These are phyloP conservation scores for Echinarachnius parma DNA, from an alignment of 53 echinoderm and acorn worm genomes.

Conservation along the genomic window DNA sequence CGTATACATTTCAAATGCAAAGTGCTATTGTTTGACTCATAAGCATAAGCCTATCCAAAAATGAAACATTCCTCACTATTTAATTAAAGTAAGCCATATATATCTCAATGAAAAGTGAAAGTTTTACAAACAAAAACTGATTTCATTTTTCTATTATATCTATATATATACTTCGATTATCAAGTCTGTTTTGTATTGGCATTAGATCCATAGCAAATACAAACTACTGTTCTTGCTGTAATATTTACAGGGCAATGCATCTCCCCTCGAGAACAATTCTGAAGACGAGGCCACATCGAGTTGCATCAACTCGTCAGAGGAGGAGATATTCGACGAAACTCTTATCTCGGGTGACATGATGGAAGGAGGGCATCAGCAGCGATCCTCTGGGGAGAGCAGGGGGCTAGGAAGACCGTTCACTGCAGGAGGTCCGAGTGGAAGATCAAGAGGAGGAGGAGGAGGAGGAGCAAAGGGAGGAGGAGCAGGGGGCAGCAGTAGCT, in stretches of 20 bases:
- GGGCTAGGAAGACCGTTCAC: constrained; percentile 5
- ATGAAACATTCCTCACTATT: no score
- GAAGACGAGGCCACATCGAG: constrained; percentile 52
- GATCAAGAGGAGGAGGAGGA: constrained; percentile 1
- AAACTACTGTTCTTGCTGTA: no score
- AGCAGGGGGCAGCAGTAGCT: constrained; percentile 3
- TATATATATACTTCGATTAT: no score
- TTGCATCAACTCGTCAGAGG: constrained; percentile 29
- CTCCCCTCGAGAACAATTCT: constrained; percentile 66
- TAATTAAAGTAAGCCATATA: no score
- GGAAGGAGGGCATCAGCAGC: constrained; percentile 3
- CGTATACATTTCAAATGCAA: no score
- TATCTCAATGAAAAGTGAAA: no score
- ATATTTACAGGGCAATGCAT: constrained; percentile 58
- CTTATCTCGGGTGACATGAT: constrained; percentile 9
- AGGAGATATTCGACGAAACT: constrained; percentile 3
- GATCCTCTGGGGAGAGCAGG: neutral
- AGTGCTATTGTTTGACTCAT: no score
- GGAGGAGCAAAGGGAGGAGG: constrained; percentile 15
- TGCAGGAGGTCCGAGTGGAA: neutral
- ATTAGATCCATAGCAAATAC: no score
- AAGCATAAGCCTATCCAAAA: no score
- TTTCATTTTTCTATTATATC: no score
- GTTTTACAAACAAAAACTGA: no score
- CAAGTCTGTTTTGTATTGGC: no score